Conservation (phyloP, 2,113 vertebrate species). For the Leptobrachium ailaonicum region DNA sequence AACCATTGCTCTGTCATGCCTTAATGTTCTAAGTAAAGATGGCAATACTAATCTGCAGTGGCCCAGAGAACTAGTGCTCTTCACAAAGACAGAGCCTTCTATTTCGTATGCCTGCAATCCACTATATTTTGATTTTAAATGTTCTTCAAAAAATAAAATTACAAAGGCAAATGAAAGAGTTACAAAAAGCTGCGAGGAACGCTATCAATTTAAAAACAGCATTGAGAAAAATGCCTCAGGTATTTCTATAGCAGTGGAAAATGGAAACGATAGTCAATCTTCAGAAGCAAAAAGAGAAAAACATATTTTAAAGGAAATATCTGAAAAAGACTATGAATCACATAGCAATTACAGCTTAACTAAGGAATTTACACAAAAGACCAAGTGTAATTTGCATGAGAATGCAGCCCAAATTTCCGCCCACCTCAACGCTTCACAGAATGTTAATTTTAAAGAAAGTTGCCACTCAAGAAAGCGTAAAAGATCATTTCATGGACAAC, state of each 20-base stretch:
- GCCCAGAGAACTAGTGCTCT: conserved; percentile 84
- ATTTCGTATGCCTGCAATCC: conserved; percentile 94
- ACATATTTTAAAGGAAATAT: conserved; percentile 65
- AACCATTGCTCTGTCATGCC: conserved; percentile 65
- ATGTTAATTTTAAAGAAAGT: conserved; percentile 51
- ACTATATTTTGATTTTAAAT: conserved; percentile 75
- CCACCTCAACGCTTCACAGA: conserved; percentile 59
- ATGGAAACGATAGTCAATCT: conserved; percentile 70
- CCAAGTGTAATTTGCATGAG: conserved; percentile 58
- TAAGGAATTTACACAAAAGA: conserved; percentile 55
- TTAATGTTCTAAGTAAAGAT: conserved; percentile 82
- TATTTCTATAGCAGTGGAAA: conserved; percentile 65
- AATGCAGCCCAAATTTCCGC: conserved; percentile 69
- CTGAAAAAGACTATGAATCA: conserved; percentile 71
- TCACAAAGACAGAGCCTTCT: conserved; percentile 86
- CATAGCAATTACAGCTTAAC: conserved; percentile 63
- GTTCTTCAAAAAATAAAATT: conserved; percentile 63
- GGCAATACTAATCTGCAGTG: conserved; percentile 80
- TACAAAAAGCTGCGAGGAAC: conserved; percentile 50
- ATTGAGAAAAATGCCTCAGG: conserved; percentile 60
- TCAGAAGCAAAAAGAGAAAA: conserved; percentile 77
- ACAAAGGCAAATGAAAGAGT: conserved; percentile 55
- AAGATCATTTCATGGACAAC: conserved; percentile 61
- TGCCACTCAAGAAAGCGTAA: conserved; percentile 59
- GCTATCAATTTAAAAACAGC: conserved; percentile 53